Percentiles rank a stretch among this genome's conserved stretches.
These are phyloP conservation scores for Brachypalpus laphriformis DNA, from an alignment of 2,888 invertebrate species.

Conservation along the genomic window DNA sequence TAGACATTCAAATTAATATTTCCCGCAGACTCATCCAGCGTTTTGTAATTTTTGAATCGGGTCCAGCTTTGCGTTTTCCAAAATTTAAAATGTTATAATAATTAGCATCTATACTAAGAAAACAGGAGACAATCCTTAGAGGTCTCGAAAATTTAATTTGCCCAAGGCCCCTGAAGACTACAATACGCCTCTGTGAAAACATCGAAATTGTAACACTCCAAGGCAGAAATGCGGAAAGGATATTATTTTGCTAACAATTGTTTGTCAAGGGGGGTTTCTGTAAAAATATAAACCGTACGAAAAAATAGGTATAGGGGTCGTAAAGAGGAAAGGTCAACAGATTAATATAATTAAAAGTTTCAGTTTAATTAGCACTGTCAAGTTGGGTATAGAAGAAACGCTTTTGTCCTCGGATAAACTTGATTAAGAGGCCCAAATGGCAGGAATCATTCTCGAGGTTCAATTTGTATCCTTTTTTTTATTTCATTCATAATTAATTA, in stretches of 20 bases:
- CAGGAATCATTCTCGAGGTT: constrained; percentile 16
- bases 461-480: constrained; percentile 14
- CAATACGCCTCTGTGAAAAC: too few relatives aligned
- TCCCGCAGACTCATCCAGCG: too few relatives aligned
- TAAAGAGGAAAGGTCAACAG: constrained; percentile 52
- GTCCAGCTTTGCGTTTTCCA: too few relatives aligned
- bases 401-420: constrained; percentile 14
- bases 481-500: constrained; percentile 50
- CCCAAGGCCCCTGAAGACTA: too few relatives aligned
- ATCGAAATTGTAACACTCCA: too few relatives aligned
- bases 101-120: too few relatives aligned
- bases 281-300: constrained; percentile 35
- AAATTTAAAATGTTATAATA: too few relatives aligned
- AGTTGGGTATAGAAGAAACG: not conserved
- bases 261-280: constrained; percentile 45
- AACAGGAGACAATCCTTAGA: too few relatives aligned
- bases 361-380: constrained; percentile 32
- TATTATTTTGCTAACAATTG: constrained; percentile 44
- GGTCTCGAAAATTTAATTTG: too few relatives aligned
- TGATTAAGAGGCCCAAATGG: constrained; percentile 22
- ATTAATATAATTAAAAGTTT: constrained; percentile 69
- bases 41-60: too few relatives aligned
- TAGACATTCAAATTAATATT: too few relatives aligned
- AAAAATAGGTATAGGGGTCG: constrained; percentile 10
- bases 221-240: too few relatives aligned